Evolutionary conservation across 2,888 invertebrate genomes (phyloP), one percentile per base, ranked within the genome.

Genomic region (Stictocephala bisonia): DNA sequence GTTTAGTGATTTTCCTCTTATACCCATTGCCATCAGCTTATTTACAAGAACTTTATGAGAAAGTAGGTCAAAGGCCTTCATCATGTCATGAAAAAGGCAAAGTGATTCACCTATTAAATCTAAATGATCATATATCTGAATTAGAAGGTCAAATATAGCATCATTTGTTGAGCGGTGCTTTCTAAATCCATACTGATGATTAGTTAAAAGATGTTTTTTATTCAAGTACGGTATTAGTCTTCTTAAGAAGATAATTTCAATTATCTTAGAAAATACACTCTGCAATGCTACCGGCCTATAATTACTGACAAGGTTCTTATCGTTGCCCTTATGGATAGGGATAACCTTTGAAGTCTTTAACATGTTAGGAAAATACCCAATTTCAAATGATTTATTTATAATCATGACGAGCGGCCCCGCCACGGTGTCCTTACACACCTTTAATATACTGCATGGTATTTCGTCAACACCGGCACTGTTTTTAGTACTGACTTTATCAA

Each of bases 201-300:
- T 15, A 22, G 3, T 27, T 3, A 67, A 24, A 1, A 67, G 15
- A 3, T 44, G 1, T n/a, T 26, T n/a, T 41, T 22, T 67, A 6
- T 67, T 29, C 13, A 67, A 15, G n/a, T 22, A 67, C 1, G 3
- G 22, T 6, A 67, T 22, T 26, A 67, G 40, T 48, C 44, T 41
- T 26, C n/a, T 67, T 9, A 44, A 48, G 29, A 67, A 40, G 3
- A 26, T 44, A 7, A 67, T 67, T n/a, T 67, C 41, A 44, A 67
- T 27, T n/a, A 48, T 24, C 18, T 44, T 67, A 1, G 67, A 67
- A 26, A 67, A 67, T 35, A 67, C 48, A 67, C 67, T 67, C 44
- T 67, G 67, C 2, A 67, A 41, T 11, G 67, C 44, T 1, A 44
- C 44, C 40, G 67, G 67, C 22, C 67, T 67, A 13, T 44, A 67